Evolutionary conservation across 1,140 invertebrate species (phyloP).

Genomic region (Dendroctonus valens): DNA sequence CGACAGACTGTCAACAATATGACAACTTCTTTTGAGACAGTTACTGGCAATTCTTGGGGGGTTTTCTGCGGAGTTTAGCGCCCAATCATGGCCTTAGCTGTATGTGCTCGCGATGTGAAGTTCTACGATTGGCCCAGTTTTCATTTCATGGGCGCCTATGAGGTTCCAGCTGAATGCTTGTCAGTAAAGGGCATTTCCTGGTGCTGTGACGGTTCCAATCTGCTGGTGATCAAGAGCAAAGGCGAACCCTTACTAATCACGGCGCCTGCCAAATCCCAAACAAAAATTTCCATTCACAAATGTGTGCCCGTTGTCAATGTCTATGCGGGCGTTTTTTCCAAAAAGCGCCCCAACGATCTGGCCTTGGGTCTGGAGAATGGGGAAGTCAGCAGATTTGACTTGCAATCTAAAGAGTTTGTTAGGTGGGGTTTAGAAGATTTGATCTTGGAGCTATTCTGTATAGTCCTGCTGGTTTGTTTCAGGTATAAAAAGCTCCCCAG

Average conservation of each 20-base stretch:
- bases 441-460: neutral
- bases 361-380: conserved; percentile 37
- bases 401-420: conserved; percentile 22
- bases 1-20: too few species aligned
- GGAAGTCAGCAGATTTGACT: conserved; percentile 31
- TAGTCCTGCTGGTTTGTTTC: neutral
- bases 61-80: too few species aligned
- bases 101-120: conserved; percentile 40
- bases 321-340: conserved; percentile 33
- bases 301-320: conserved; percentile 14
- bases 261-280: conserved; percentile 12
- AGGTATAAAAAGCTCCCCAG: conserved; percentile 32
- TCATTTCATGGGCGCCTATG: conserved; percentile 28
- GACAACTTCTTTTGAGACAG: too few species aligned
- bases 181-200: conserved; percentile 37
- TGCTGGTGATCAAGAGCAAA: conserved; percentile 34
- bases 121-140: conserved; percentile 41
- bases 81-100: conserved; percentile 36
- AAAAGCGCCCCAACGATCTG: conserved; percentile 26
- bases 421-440: neutral
- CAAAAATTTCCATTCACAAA: conserved; percentile 8
- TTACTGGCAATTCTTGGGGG: too few species aligned
- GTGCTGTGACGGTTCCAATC: conserved; percentile 36
- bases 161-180: conserved; percentile 26
- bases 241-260: conserved; percentile 29